Conservation (phyloP, 2,888 invertebrate species). For the Tetramorium bicarinatum region DNA sequence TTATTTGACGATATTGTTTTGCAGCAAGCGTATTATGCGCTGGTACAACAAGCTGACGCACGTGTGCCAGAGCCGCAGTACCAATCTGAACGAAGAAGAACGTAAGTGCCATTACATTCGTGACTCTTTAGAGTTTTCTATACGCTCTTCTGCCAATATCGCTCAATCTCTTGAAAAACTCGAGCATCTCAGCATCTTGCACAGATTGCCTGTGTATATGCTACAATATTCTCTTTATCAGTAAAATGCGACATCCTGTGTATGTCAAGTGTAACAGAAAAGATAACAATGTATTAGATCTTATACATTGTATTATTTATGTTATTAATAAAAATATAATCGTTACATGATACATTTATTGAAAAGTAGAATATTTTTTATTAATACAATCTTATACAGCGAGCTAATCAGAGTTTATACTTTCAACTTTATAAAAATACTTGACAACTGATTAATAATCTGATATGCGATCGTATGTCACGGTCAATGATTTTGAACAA, state of each 20-base stretch:
- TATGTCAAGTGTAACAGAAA: too few species aligned
- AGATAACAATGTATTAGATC: too few species aligned
- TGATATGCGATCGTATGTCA: background rate
- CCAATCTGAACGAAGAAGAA: slow-evolving; percentile 50
- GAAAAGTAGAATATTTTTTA: background rate
- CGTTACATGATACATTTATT: too few species aligned
- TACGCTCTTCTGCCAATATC: background rate
- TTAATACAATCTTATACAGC: background rate
- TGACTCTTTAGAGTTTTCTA: background rate
- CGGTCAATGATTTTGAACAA: background rate
- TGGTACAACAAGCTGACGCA: slow-evolving; percentile 68
- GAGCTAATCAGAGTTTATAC: background rate
- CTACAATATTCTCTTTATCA: background rate
- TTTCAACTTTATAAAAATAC: background rate
- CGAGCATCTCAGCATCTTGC: background rate
- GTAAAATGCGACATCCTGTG: too few species aligned
- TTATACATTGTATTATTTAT: too few species aligned
- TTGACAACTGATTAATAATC: background rate
- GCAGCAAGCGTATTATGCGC: slow-evolving; percentile 67
- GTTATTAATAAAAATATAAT: too few species aligned
- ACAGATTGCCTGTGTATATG: background rate
- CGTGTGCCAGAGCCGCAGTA: slow-evolving; percentile 11
- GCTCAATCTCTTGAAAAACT: background rate
- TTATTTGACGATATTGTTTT: slow-evolving; percentile 91
- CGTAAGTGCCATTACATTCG: slow-evolving; percentile 63